Evolutionary conservation across 2,113 vertebrate species (phyloP).

Genomic region (Vireo altiloquus): DNA sequence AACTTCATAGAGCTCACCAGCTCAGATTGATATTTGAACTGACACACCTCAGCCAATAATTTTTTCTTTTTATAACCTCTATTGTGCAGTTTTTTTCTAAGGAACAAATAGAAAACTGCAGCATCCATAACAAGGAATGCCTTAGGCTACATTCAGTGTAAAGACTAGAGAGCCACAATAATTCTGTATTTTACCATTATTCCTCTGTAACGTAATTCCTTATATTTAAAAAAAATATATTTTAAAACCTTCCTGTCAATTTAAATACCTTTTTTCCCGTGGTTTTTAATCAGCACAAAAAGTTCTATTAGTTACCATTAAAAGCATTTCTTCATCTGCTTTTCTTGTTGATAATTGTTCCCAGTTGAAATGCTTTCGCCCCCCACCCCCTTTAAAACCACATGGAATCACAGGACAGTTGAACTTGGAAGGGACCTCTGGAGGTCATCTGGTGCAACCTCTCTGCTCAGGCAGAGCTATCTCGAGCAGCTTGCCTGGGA

Average conservation of each 20-base stretch:
- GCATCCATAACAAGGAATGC: not conserved
- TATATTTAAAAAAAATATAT: not conserved
- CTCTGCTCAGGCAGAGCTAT: not conserved
- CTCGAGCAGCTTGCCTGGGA: not conserved
- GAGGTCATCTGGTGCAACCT: not conserved
- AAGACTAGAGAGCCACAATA: not conserved
- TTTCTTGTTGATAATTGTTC: not conserved
- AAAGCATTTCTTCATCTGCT: not conserved
- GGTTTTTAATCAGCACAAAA: not conserved
- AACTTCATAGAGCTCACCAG: not conserved
- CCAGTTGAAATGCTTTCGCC: not conserved
- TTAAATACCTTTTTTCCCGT: not conserved
- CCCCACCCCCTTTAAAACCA: not conserved
- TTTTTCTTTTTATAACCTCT: not conserved
- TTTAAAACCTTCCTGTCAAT: not conserved
- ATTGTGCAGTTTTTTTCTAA: not conserved
- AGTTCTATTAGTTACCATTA: not conserved
- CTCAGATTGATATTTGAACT: not conserved
- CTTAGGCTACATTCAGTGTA: not conserved
- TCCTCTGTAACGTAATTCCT: rapidly evolving
- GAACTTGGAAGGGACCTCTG: not conserved
- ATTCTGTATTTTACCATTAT: not conserved
- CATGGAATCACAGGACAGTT: not conserved
- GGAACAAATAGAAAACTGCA: not conserved
- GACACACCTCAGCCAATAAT: not conserved